These are phyloP conservation scores for Ruditapes philippinarum DNA, from an alignment of 1,140 invertebrate genomes.

Conservation along the genomic window DNA sequence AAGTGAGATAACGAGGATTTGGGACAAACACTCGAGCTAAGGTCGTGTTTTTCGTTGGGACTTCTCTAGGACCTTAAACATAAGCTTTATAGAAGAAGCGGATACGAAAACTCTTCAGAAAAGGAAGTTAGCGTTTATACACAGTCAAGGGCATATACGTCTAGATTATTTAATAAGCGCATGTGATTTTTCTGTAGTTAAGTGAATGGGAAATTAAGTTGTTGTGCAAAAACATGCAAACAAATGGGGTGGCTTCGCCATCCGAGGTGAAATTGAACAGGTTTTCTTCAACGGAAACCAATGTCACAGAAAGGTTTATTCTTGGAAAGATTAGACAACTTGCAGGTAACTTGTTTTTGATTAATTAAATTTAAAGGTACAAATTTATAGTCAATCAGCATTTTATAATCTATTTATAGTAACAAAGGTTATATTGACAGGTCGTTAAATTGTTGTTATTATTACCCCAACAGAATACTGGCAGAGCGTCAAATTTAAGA, in stretches of 20 bases:
- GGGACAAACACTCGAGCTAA: slow-evolving; percentile 4
- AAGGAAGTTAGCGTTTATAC: slow-evolving; percentile 8
- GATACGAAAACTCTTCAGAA: neutral
- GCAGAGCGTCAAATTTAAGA: neutral
- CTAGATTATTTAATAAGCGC: neutral
- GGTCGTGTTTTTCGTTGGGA: slow-evolving; percentile 14
- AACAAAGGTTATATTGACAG: neutral
- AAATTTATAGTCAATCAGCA: too few relatives aligned
- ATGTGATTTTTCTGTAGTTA: neutral
- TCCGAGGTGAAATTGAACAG: neutral
- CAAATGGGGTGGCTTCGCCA: neutral
- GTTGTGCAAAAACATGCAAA: neutral
- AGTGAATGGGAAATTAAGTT: neutral
- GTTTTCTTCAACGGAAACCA: slow-evolving; percentile 1
- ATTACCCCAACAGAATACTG: too few relatives aligned
- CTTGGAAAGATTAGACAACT: slow-evolving; percentile 78
- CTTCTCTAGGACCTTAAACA: slow-evolving; percentile 1
- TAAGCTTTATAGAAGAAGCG: neutral
- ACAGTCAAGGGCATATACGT: slow-evolving; percentile 1
- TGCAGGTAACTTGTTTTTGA: slow-evolving; percentile 73
- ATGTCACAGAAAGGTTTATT: slow-evolving; percentile 48
- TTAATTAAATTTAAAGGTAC: too few relatives aligned
- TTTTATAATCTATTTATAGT: too few relatives aligned
- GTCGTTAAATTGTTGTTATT: too few relatives aligned
- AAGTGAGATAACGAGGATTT: slow-evolving; percentile 39